Base-by-base conservation (phyloP, 2,113 vertebrate species). In the Silurus glanis region DNA sequence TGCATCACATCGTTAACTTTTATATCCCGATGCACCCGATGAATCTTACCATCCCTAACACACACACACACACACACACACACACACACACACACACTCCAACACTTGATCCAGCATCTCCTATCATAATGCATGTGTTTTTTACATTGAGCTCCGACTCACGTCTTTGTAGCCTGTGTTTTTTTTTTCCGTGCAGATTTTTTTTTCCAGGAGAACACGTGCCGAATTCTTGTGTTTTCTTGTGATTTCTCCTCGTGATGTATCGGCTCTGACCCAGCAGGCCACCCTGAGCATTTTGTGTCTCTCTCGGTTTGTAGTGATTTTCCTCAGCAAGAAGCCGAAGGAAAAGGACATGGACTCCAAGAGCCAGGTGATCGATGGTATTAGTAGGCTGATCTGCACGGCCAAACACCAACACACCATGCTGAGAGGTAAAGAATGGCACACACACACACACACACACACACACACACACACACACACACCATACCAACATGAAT, bases 361-460 rank as follows among this genome's bases (percentile, higher is more conserved):
- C 0, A 96, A 95, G 88, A 97, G 96, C 90, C 96, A 97, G 90
- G 93, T 96, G 89, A 96, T 97, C 0, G 96, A 97, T 82, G 96
- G 95, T 64, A 97, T 97, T 91, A 97, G 96, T 13, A 93, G 96
- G 67, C 91, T 97, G 87, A 96, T 97, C 93, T 97, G 96, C 87
- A 97, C 96, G 6, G 96, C 96, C 91, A 97, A 97, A 90, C 96
- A 97, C 91, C 96, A 97, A 91, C 94, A 95, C 90, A 95, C 95
- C 88, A 96, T 95, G 95, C 84, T 96, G 79, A 93, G 93, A 94
- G 95, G 95, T 96, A 76, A 84, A 61, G 8, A 28, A 21, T 21
- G 10, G 6, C 59, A 16, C 45, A 37, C 80, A 53, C 62, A 71
- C 55, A 55, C 84, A 74, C 23, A 58, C 6, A 84, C 82, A 87